Conservation (phyloP, 2,113 vertebrate genomes). For the Mormyrus lacerda region DNA sequence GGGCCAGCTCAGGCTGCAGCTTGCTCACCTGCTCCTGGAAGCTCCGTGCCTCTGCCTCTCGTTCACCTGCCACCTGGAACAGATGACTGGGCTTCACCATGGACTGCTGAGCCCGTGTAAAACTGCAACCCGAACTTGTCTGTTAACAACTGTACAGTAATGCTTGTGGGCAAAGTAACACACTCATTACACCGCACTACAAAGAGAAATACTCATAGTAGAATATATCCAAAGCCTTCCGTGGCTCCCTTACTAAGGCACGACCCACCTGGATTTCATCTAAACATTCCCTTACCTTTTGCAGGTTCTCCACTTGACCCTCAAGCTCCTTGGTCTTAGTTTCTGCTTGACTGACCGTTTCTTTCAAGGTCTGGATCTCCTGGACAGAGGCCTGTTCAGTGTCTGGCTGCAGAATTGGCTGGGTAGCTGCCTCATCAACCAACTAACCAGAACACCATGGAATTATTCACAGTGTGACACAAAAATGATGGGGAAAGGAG, state of each 20-base stretch:
- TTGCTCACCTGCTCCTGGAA: constrained; percentile 76
- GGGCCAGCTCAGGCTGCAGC: constrained; percentile 72
- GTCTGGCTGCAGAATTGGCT: constrained; percentile 69
- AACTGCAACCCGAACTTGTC: neutral
- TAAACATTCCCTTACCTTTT: constrained; percentile 61
- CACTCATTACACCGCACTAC: neutral
- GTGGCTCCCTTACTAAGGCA: neutral
- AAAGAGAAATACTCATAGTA: neutral
- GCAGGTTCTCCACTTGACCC: constrained; percentile 74
- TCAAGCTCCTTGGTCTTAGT: constrained; percentile 71
- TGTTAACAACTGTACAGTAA: neutral
- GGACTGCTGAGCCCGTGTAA: too few species aligned
- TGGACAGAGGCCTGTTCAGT: constrained; percentile 75
- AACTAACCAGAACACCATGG: constrained; percentile 48
- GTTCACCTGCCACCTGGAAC: constrained; percentile 70
- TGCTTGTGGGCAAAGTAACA: neutral
- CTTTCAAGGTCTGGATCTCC: constrained; percentile 78
- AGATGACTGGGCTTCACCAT: constrained; percentile 22
- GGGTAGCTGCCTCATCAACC: constrained; percentile 67
- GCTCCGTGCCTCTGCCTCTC: constrained; percentile 69
- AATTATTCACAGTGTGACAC: neutral
- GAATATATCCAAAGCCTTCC: neutral
- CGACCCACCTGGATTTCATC: neutral
- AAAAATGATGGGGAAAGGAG: neutral
- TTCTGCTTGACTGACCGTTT: constrained; percentile 74